Evolutionary conservation across 2,113 vertebrate species (phyloP).

Genomic region (Xyliphius kryptos): DNA sequence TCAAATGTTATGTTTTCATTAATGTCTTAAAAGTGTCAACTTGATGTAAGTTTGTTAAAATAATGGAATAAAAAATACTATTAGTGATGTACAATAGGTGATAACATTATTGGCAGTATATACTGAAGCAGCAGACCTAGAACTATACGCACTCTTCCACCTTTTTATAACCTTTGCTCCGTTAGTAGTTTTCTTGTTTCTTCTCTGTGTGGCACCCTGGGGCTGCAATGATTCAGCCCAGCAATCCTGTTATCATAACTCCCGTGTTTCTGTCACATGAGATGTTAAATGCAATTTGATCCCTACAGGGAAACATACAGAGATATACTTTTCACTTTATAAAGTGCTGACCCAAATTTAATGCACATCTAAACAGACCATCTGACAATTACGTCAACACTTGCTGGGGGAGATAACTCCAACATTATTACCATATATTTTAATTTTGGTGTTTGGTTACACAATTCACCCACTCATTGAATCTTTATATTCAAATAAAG

Average conservation of each 20-base stretch:
- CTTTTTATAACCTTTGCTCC: slow-evolving; percentile 39
- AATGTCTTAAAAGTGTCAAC: no score
- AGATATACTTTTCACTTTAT: slow-evolving; percentile 59
- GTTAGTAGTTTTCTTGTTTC: background rate
- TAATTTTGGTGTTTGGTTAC: slow-evolving; percentile 23
- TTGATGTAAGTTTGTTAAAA: no score
- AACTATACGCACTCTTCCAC: slow-evolving; percentile 19
- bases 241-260: slow-evolving; percentile 61
- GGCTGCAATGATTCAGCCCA: slow-evolving; percentile 58
- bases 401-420: slow-evolving; percentile 11
- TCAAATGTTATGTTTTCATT: no score
- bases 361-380: slow-evolving; percentile 40
- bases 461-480: background rate
- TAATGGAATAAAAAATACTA: no score
- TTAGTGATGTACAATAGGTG: no score
- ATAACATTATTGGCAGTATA: background rate
- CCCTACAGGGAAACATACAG: slow-evolving; percentile 44
- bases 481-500: slow-evolving; percentile 1
- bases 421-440: slow-evolving; percentile 3
- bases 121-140: background rate
- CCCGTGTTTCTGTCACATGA: slow-evolving; percentile 51
- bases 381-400: slow-evolving; percentile 18
- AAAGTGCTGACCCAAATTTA: slow-evolving; percentile 61
- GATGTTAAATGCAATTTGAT: slow-evolving; percentile 57
- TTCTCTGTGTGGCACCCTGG: slow-evolving; percentile 36